Conservation (phyloP, 1,140 invertebrate genomes). For the Caenorhabditis latens region DNA sequence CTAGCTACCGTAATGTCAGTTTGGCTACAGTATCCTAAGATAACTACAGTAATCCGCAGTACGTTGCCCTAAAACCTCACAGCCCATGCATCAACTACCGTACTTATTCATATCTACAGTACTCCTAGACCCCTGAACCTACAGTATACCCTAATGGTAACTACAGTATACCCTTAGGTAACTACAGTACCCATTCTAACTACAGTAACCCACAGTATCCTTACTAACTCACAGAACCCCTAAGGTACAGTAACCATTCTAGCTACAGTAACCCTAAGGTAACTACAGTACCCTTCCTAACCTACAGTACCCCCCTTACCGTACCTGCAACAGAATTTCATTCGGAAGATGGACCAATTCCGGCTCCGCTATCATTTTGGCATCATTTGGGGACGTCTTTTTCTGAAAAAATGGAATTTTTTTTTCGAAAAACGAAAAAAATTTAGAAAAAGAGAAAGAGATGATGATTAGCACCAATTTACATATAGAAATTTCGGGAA, state of each 20-base stretch:
- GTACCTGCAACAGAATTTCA: conserved; percentile 32
- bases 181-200: too few relatives aligned
- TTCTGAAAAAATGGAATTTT: not conserved
- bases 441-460: not conserved
- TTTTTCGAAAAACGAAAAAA: not conserved
- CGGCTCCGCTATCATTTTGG: conserved; percentile 20
- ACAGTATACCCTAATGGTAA: too few relatives aligned
- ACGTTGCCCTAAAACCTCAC: too few relatives aligned
- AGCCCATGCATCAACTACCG: too few relatives aligned
- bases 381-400: not conserved
- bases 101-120: too few relatives aligned
- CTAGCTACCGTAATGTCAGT: too few relatives aligned
- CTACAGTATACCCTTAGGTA: too few relatives aligned
- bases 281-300: not conserved
- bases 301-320: not conserved
- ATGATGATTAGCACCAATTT: too few relatives aligned
- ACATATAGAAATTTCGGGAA: too few relatives aligned
- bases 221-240: not conserved
- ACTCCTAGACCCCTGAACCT: too few relatives aligned
- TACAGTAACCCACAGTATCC: not conserved
- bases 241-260: not conserved
- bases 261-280: not conserved
- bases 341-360: conserved; percentile 11
- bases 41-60: too few relatives aligned
- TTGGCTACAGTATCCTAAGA: too few relatives aligned